Conservation (phyloP, 2,113 vertebrate genomes). For the Pelusios castaneus region DNA sequence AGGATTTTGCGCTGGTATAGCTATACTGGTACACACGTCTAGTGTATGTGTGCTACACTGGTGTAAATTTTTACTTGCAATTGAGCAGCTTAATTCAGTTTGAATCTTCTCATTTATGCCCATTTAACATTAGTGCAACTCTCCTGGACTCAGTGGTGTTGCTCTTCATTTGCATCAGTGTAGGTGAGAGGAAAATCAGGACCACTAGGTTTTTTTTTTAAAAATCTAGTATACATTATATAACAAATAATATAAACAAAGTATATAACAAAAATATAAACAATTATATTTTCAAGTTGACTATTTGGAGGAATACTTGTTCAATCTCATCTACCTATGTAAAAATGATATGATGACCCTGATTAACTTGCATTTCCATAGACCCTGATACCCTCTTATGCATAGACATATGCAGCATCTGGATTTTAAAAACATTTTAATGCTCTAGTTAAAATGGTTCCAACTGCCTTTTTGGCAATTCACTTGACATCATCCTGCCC, state of each 20-base stretch:
- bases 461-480: background rate
- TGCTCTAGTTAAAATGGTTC: background rate
- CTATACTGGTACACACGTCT: accelerated
- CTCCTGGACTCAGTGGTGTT: accelerated
- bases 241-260: too few relatives aligned
- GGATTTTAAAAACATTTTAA: background rate
- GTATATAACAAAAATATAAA: too few relatives aligned
- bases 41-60: background rate
- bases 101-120: background rate
- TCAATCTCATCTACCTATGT: background rate
- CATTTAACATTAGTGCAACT: background rate
- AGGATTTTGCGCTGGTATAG: background rate
- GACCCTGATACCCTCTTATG: background rate
- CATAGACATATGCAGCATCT: background rate
- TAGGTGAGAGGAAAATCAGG: background rate
- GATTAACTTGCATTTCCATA: background rate
- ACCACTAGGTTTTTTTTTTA: background rate
- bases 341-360: background rate
- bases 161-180: accelerated
- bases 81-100: background rate
- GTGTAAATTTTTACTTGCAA: background rate
- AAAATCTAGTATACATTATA: too few relatives aligned
- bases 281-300: background rate
- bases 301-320: background rate
- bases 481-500: background rate